These are phyloP conservation scores for Drosophila eugracilis DNA, from an alignment of 1,140 invertebrate species.

Conservation along the genomic window DNA sequence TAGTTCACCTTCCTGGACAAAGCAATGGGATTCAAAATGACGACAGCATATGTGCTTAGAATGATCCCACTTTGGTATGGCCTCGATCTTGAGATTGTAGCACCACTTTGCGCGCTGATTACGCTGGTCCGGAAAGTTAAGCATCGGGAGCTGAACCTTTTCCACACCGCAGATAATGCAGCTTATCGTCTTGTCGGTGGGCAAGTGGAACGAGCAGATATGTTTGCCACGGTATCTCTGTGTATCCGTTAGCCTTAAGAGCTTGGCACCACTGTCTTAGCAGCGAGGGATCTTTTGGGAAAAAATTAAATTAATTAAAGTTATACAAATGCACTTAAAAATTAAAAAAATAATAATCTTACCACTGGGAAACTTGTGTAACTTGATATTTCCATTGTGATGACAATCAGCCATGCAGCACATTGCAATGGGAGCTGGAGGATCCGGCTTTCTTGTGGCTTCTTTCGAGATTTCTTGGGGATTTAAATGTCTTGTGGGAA, in stretches of 20 bases:
- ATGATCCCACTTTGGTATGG: conserved; percentile 68
- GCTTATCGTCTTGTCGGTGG: conserved; percentile 21
- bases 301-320: not conserved
- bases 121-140: conserved; percentile 63
- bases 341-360: too few relatives aligned
- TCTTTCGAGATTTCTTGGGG: not conserved
- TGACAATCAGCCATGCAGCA: conserved; percentile 56
- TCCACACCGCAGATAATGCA: conserved; percentile 61
- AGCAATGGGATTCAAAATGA: conserved; percentile 67
- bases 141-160: conserved; percentile 51
- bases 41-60: conserved; percentile 63
- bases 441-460: not conserved
- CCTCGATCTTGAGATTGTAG: conserved; percentile 71
- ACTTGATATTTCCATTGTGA: conserved; percentile 24
- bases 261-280: conserved; percentile 62
- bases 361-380: conserved; percentile 69
- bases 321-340: too few relatives aligned
- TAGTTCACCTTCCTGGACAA: conserved; percentile 41
- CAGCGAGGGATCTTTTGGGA: conserved; percentile 46
- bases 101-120: conserved; percentile 72
- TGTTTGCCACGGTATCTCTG: conserved; percentile 51
- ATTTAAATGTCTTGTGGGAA: conserved; percentile 58
- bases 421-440: conserved; percentile 5
- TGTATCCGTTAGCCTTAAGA: conserved; percentile 38
- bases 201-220: conserved; percentile 59